Evolutionary conservation across 2,888 invertebrate genomes (phyloP), one percentile per base, ranked within the genome.

Genomic region (Scaptodrosophila latifasciaeformis): DNA sequence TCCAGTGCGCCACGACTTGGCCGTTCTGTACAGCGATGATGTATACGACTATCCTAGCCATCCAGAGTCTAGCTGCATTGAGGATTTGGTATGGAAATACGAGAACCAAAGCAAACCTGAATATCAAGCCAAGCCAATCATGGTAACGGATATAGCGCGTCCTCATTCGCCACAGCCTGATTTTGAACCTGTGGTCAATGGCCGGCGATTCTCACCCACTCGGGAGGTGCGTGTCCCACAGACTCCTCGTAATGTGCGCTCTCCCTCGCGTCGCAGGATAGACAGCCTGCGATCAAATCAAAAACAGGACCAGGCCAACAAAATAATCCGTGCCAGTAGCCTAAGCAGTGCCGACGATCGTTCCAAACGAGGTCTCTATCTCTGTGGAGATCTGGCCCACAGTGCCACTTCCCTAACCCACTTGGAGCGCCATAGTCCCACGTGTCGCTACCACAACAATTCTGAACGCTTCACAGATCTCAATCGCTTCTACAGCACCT

Each of bases 381-480:
- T 83, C 39, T 84, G 84, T 48, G 81, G 82, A 0, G 85, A 84
- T 7, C 55, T 83, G 29, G 82, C 85, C 0, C 86, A 84, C 47
- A 85, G 84, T 35, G 83, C 83, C 39, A 84, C 84, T 10, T 85
- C 85, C 52, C 89, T 91, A 2, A 90, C 90, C 4, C 67, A 79
- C 27, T 62, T 81, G 45, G 86, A 86, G 57, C 77, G 84, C 2
- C 85, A 86, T 56, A 82, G 82, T 48, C 83, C 84, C 0, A 80
- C 77, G 27, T 86, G 86, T 35, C 78, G 81, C 1, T 85, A 85
- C 65, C 88, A 89, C 47, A 91, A 91, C 83, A 83, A 84, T 17
- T 94, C 93, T 0, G 92, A 92, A 53, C 89, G 93, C 58, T 97
- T 96, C 85, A 90, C 92, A 45, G 95, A 96, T 70, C 88, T 97